Percentiles rank a stretch among this genome's conserved stretches.
These are phyloP conservation scores for Anadara kagoshimensis DNA, from an alignment of 1,140 invertebrate species.

Conservation along the genomic window DNA sequence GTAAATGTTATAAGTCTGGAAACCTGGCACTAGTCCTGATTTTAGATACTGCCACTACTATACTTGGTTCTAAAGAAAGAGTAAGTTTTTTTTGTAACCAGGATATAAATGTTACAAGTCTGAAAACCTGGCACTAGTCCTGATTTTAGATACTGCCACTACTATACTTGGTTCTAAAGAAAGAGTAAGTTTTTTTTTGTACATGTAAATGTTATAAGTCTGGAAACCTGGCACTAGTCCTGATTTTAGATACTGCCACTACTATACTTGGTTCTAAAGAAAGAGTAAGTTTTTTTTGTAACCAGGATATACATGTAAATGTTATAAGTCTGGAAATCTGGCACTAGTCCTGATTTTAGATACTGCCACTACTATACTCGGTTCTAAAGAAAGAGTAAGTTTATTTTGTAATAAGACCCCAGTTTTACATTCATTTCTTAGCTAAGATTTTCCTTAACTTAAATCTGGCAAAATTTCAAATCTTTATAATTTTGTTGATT, in stretches of 20 bases:
- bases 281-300: constrained; percentile 72
- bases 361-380: constrained; percentile 90
- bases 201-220: constrained; percentile 78
- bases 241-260: constrained; percentile 93
- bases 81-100: constrained; percentile 65
- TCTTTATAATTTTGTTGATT: too few species aligned
- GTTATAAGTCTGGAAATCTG: constrained; percentile 92
- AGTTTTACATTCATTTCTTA: too few species aligned
- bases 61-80: constrained; percentile 90
- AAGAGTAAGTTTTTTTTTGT: constrained; percentile 70
- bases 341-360: constrained; percentile 92
- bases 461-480: too few species aligned
- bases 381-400: constrained; percentile 84
- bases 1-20: constrained; percentile 81
- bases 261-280: constrained; percentile 92
- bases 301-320: too few species aligned
- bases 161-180: constrained; percentile 92
- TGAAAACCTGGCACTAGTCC: constrained; percentile 87
- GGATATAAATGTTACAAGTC: too few species aligned
- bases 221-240: constrained; percentile 87
- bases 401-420: constrained; percentile 76
- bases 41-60: constrained; percentile 90
- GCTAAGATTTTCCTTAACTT: too few species aligned
- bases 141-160: constrained; percentile 93
- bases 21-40: constrained; percentile 90